Conservation (phyloP, 2,113 vertebrate species). For the Cercopithecus mona region DNA sequence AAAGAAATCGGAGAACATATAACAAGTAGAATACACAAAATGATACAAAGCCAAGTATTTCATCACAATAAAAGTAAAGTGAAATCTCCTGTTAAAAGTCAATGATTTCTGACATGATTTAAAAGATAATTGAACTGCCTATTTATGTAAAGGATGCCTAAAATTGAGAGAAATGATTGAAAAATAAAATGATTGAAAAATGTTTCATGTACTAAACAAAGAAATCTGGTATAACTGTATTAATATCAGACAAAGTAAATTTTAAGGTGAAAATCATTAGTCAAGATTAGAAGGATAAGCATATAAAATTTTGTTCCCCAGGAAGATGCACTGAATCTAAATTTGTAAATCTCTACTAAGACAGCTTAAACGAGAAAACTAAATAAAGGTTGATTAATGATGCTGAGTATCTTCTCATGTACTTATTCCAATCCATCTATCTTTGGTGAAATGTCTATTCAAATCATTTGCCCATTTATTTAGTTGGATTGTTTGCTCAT, state of each 20-base stretch:
- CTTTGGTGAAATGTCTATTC: background rate
- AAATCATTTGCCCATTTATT: background rate
- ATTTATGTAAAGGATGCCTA: background rate
- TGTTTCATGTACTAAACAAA: background rate
- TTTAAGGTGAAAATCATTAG: background rate
- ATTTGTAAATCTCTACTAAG: background rate
- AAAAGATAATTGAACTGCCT: background rate
- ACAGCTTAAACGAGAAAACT: background rate
- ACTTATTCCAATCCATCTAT: background rate
- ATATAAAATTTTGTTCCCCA: background rate
- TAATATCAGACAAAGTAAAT: background rate
- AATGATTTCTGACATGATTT: background rate
- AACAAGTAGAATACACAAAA: background rate
- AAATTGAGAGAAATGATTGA: background rate
- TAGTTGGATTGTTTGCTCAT: background rate
- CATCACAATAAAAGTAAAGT: background rate
- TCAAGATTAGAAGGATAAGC: background rate
- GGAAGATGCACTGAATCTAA: background rate
- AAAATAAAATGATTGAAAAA: background rate
- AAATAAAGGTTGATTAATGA: background rate
- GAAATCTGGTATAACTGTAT: background rate
- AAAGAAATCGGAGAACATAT: background rate
- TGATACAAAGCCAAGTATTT: background rate
- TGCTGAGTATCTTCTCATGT: background rate
- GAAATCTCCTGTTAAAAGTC: background rate